Conservation (phyloP, 1,140 invertebrate species). For the Thalassaphorura encarpata region DNA sequence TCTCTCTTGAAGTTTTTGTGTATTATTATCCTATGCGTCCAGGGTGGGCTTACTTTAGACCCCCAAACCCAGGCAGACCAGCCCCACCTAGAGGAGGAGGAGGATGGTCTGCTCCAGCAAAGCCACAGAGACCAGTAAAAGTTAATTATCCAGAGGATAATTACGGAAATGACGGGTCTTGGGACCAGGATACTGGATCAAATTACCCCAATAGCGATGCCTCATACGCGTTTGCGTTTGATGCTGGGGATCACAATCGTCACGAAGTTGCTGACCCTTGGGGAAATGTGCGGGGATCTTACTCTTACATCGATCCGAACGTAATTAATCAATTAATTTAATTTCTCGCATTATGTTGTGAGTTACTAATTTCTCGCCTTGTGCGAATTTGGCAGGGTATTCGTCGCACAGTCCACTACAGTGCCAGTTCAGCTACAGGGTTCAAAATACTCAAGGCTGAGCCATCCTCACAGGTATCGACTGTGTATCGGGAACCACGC, state of each 20-base stretch:
- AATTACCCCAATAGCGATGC: conserved; percentile 20
- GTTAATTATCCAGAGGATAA: neutral
- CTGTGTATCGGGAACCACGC: neutral
- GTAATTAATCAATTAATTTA: too few relatives aligned
- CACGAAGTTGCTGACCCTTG: conserved; percentile 56
- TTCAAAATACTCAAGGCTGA: conserved; percentile 19
- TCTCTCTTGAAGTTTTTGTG: neutral
- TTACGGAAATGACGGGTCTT: neutral
- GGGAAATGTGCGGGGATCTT: conserved; percentile 57
- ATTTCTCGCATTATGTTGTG: too few relatives aligned
- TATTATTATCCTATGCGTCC: neutral
- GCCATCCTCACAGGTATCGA: conserved; percentile 10
- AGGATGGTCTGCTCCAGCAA: neutral
- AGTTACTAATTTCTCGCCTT: too few relatives aligned
- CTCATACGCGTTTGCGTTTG: conserved; percentile 47
- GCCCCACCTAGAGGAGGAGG: neutral
- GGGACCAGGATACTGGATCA: neutral
- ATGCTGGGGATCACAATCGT: conserved; percentile 57
- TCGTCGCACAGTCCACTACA: conserved; percentile 21
- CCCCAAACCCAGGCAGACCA: conserved; percentile 11
- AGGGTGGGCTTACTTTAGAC: conserved; percentile 20
- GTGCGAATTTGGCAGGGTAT: too few relatives aligned
- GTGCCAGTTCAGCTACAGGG: conserved; percentile 13
- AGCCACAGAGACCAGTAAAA: neutral
- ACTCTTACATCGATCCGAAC: conserved; percentile 50